Conservation (phyloP, 92 coral and sea anemone species). For the Porites evermanni region DNA sequence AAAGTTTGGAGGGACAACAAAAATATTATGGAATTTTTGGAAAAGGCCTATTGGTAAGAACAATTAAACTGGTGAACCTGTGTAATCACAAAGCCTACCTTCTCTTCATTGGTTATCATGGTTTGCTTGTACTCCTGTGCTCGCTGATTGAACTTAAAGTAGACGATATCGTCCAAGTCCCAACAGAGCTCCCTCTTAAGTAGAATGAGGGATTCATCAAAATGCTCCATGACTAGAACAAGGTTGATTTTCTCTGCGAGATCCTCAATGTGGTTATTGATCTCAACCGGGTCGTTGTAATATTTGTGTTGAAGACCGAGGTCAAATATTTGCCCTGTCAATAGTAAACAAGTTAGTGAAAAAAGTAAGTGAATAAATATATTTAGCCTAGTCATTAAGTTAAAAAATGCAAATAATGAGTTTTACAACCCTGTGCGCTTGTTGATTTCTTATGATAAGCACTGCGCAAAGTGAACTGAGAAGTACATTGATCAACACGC, state of each 20-base stretch:
- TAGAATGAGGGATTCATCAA: slow-evolving; percentile 90
- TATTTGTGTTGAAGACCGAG: slow-evolving; percentile 81
- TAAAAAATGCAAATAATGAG: too few relatives aligned
- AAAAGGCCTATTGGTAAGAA: too few relatives aligned
- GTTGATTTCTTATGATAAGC: too few relatives aligned
- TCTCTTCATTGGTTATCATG: slow-evolving; percentile 57
- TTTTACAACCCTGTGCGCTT: too few relatives aligned
- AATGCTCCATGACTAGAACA: slow-evolving; percentile 84
- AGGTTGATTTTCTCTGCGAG: slow-evolving; percentile 73
- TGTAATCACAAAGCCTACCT: slow-evolving; percentile 26
- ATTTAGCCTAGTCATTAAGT: too few relatives aligned
- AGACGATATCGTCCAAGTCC: slow-evolving; percentile 86
- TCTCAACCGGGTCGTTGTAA: slow-evolving; percentile 51
- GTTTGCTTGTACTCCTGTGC: slow-evolving; percentile 73
- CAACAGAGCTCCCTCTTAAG: slow-evolving; percentile 86
- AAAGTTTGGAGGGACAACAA: too few relatives aligned
- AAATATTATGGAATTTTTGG: too few relatives aligned
- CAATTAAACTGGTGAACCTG: neutral
- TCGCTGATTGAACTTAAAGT: slow-evolving; percentile 66
- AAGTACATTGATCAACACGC: too few relatives aligned
- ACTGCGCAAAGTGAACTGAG: too few relatives aligned
- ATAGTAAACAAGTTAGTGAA: neutral
- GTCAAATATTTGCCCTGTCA: slow-evolving; percentile 80
- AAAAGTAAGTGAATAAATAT: too few relatives aligned
- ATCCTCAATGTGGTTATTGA: slow-evolving; percentile 67